Percentiles rank a stretch among this genome's conserved stretches.
phyloP scores from a whole-genome alignment of 2,888 invertebrate genomes.

The Anticlea derivata region DNA sequence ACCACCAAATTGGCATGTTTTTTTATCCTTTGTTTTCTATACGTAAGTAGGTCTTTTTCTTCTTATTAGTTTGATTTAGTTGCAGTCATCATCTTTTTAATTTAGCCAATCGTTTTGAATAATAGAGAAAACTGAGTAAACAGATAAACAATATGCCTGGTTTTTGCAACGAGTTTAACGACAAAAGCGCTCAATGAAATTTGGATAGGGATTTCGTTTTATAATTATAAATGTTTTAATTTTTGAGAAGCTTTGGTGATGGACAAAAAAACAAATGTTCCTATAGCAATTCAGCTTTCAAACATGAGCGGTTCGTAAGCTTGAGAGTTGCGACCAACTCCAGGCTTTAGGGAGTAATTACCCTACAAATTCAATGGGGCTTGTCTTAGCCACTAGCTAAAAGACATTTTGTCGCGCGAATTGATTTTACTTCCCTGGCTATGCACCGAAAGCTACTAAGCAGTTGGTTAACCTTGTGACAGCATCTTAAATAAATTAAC shows the following conservation, averaged over 20 bases:
- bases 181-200: slow-evolving; percentile 11
- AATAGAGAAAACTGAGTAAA: slow-evolving; percentile 20
- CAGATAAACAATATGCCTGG: slow-evolving; percentile 21
- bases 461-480: too few relatives aligned
- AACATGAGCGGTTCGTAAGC: not conserved
- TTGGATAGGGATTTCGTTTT: too few relatives aligned
- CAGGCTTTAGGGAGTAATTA: slow-evolving; percentile 8
- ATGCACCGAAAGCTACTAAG: too few relatives aligned
- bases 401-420: slow-evolving; percentile 3
- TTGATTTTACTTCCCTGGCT: not conserved
- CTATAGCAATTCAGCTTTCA: too few relatives aligned
- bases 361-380: slow-evolving; percentile 17
- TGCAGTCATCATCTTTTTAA: slow-evolving; percentile 11
- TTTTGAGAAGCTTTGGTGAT: too few relatives aligned
- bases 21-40: not conserved
- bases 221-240: too few relatives aligned
- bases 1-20: too few relatives aligned
- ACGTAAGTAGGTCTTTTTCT: not conserved
- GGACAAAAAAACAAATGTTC: too few relatives aligned
- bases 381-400: not conserved
- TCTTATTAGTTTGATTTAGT: not conserved
- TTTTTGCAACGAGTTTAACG: slow-evolving; percentile 19
- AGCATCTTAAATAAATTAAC: too few relatives aligned
- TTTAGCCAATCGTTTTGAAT: slow-evolving; percentile 15
- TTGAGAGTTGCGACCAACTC: slow-evolving; percentile 11